phyloP scores from a whole-genome alignment of 2,113 vertebrate genomes.

The Tychaedon coryphoeus region DNA sequence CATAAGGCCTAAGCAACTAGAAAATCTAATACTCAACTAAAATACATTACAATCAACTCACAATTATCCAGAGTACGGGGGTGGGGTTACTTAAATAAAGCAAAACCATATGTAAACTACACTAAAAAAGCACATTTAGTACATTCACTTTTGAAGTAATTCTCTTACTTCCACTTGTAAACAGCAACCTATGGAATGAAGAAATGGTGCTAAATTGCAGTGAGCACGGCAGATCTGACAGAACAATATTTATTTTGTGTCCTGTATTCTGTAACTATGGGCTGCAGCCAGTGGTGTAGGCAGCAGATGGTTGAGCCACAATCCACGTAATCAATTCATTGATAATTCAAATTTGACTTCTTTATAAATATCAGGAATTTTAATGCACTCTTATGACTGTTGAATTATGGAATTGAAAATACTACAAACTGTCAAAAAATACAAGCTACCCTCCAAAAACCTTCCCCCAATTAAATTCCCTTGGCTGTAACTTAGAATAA shows the following conservation, averaged over 20 bases:
- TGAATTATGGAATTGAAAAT: neutral
- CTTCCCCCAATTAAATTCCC: neutral
- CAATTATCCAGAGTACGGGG: neutral
- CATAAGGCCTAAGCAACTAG: neutral
- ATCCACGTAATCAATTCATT: neutral
- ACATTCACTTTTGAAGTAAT: neutral
- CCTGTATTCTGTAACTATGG: neutral
- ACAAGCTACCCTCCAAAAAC: slow-evolving; percentile 1
- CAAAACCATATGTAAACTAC: slow-evolving; percentile 1
- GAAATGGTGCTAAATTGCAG: rapidly evolving
- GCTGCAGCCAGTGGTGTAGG: neutral
- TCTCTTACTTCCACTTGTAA: neutral
- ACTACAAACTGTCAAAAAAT: slow-evolving; percentile 16
- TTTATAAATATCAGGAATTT: neutral
- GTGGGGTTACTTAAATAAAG: neutral
- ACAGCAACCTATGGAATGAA: neutral
- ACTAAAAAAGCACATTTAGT: neutral
- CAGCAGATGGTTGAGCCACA: neutral
- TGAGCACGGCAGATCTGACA: neutral
- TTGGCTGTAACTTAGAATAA: slow-evolving; percentile 14
- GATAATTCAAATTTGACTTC: neutral
- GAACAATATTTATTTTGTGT: neutral
- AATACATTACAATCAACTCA: neutral
- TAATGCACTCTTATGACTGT: neutral
- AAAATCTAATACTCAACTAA: neutral